phyloP scores from a whole-genome alignment of 2,113 vertebrate species.

The Siniperca chuatsi region DNA sequence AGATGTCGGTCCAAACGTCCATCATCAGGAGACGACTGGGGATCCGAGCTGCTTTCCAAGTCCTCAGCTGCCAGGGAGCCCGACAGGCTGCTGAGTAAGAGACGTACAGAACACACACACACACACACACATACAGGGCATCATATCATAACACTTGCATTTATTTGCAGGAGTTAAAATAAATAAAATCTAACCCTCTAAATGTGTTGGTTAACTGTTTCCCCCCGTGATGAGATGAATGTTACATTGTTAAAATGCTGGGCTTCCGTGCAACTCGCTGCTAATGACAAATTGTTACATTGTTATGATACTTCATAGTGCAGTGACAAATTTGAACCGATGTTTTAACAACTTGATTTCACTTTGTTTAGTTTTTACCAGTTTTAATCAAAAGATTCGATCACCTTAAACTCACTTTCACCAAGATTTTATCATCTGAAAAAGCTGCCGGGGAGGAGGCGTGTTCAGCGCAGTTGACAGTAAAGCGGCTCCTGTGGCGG shows the following conservation, averaged over 20 bases:
- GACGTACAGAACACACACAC: background rate
- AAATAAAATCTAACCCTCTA: too few species aligned
- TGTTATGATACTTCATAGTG: background rate
- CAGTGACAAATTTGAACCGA: background rate
- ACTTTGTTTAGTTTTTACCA: background rate
- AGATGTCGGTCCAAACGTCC: constrained; percentile 95
- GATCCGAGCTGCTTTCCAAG: constrained; percentile 92
- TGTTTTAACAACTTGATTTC: background rate
- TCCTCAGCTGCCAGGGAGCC: constrained; percentile 83
- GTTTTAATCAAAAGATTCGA: background rate
- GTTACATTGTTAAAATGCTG: background rate
- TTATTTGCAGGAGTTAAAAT: background rate
- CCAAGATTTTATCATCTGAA: background rate
- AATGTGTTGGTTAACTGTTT: background rate
- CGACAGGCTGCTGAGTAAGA: constrained; percentile 43
- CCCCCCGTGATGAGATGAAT: background rate
- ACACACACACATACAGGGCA: background rate
- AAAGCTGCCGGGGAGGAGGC: background rate
- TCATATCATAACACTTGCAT: background rate
- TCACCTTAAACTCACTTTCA: background rate
- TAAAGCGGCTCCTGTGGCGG: background rate
- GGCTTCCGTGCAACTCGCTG: too few species aligned
- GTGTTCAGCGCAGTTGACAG: too few species aligned
- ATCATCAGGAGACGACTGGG: constrained; percentile 92
- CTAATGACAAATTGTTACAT: too few species aligned